A percentile compares a stretch with the other conserved stretches of the same genome.
Evolutionary conservation across 2,888 invertebrate species (phyloP).

Genomic region (Mylabris sibirica): DNA sequence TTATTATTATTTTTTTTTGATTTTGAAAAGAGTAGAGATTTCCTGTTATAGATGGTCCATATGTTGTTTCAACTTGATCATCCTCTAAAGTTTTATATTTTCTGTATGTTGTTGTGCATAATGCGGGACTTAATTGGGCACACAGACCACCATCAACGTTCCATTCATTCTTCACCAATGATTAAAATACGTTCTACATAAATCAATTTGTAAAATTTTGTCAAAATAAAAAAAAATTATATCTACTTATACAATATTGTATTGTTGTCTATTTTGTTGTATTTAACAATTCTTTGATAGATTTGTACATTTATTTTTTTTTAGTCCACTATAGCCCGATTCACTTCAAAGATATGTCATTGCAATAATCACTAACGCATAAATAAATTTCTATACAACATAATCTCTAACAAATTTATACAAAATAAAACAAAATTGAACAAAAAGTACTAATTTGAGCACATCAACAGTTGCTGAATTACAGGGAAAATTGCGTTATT

Average conservation of each 20-base stretch:
- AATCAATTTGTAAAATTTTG: constrained; percentile 33
- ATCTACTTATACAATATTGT: constrained; percentile 29
- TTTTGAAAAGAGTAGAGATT: constrained; percentile 32
- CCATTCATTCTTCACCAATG: constrained; percentile 40
- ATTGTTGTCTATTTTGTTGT: constrained; percentile 15
- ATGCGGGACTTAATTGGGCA: constrained; percentile 55
- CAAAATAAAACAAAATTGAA: constrained; percentile 20
- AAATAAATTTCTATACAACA: constrained; percentile 37
- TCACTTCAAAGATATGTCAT: background rate
- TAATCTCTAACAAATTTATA: constrained; percentile 35
- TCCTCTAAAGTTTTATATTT: constrained; percentile 48
- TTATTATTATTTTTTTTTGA: constrained; percentile 1
- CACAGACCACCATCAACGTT: constrained; percentile 53
- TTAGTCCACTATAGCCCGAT: background rate
- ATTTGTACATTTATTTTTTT: constrained; percentile 27
- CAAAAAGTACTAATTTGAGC: constrained; percentile 19
- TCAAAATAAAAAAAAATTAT: constrained; percentile 42
- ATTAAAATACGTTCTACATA: constrained; percentile 50
- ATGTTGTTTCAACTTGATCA: constrained; percentile 34
- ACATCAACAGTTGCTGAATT: constrained; percentile 19
- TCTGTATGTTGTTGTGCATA: constrained; percentile 46
- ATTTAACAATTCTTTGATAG: constrained; percentile 15
- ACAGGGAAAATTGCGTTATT: background rate
- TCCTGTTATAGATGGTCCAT: constrained; percentile 40
- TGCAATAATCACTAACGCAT: constrained; percentile 26